Conservation (phyloP, 1,140 invertebrate species). For the Tetraneura akinire region DNA sequence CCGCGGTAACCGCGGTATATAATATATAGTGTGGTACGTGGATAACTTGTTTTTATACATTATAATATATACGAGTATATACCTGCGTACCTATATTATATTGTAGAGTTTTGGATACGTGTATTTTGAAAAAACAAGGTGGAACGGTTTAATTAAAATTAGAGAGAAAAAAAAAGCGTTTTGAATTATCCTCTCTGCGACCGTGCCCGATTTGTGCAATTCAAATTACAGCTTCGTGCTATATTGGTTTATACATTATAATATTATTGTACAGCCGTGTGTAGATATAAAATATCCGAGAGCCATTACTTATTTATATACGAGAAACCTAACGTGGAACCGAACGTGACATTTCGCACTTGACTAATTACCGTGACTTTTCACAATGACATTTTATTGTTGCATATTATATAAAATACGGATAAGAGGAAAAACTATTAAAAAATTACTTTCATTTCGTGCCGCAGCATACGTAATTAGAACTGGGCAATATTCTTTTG, state of each 20-base stretch:
- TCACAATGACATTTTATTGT: slow-evolving; percentile 46
- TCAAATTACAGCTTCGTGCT: slow-evolving; percentile 42
- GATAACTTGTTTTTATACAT: neutral
- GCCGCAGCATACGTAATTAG: slow-evolving; percentile 47
- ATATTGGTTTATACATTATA: neutral
- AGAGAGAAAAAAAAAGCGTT: neutral
- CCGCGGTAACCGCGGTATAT: too few species aligned
- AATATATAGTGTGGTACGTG: neutral
- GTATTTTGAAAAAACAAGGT: slow-evolving; percentile 20
- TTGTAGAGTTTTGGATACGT: neutral
- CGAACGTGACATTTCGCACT: slow-evolving; percentile 50
- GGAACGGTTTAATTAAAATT: slow-evolving; percentile 5
- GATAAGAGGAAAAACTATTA: slow-evolving; percentile 49
- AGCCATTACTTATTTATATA: slow-evolving; percentile 46
- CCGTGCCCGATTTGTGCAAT: slow-evolving; percentile 42
- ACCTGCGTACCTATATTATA: too few species aligned
- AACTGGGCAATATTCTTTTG: neutral
- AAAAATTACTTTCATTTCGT: slow-evolving; percentile 51
- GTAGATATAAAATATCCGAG: neutral
- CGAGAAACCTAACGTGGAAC: slow-evolving; percentile 44
- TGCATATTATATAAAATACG: slow-evolving; percentile 37
- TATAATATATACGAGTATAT: neutral
- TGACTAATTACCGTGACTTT: slow-evolving; percentile 48
- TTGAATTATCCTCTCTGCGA: slow-evolving; percentile 23
- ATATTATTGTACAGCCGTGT: neutral